Evolutionary conservation across 2,113 vertebrate species (phyloP).

Genomic region (Tylochromis polylepis): DNA sequence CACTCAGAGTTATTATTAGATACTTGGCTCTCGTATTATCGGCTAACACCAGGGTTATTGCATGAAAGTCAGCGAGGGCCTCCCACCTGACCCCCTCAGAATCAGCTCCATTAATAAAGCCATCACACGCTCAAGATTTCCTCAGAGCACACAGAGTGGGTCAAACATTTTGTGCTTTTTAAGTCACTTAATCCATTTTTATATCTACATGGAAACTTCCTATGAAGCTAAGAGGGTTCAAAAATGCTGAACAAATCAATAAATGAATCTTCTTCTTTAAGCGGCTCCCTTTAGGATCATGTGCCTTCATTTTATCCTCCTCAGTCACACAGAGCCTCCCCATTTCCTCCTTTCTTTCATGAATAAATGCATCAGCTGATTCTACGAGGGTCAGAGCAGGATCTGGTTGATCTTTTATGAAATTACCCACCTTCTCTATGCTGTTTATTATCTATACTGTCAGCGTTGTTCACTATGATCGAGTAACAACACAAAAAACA

Average conservation of each 20-base stretch:
- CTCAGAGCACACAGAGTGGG: background rate
- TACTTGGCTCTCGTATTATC: background rate
- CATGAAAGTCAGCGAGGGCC: background rate
- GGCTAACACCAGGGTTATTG: background rate
- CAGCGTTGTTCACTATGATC: background rate
- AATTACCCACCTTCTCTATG: no score
- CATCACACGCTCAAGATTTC: background rate
- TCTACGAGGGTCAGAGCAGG: background rate
- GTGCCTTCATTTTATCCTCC: background rate
- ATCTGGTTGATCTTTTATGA: background rate
- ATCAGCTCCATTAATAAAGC: background rate
- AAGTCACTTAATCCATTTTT: background rate
- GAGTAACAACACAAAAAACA: background rate
- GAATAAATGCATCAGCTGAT: background rate
- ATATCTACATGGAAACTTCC: background rate
- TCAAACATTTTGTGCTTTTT: background rate
- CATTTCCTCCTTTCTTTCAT: background rate
- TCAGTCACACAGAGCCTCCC: background rate
- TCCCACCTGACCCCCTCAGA: background rate
- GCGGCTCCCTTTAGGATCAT: background rate
- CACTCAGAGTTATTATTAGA: background rate
- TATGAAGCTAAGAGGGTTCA: background rate
- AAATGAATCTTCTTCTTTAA: background rate
- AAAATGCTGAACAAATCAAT: background rate
- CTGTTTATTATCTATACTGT: background rate